A percentile compares a stretch with the other conserved stretches of the same genome.
phyloP scores from a whole-genome alignment of 2,797 vertebrate species.

The Caiman crocodilus region DNA sequence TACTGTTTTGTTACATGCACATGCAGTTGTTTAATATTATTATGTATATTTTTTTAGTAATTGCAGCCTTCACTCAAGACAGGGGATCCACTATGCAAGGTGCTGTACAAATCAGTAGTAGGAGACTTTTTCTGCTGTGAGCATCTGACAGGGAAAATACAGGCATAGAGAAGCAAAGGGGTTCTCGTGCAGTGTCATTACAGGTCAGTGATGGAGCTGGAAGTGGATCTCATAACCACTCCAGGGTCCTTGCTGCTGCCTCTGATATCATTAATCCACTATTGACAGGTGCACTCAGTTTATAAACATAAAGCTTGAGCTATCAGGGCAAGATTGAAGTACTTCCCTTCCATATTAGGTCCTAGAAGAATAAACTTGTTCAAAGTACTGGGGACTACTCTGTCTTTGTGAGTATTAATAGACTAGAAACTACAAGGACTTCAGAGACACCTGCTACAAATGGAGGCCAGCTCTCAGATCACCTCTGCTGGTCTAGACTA shows the following conservation, averaged over 20 bases:
- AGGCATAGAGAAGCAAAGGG: background rate
- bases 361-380: too few relatives aligned
- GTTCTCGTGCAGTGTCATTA: background rate
- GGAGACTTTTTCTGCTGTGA: background rate
- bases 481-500: background rate
- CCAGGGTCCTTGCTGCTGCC: background rate
- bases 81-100: background rate
- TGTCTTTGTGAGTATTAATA: background rate
- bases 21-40: background rate
- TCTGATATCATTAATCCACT: slow-evolving; percentile 35
- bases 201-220: background rate
- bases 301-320: background rate
- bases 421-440: background rate
- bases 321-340: background rate
- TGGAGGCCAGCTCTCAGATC: background rate
- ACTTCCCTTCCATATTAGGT: background rate
- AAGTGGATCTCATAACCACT: background rate
- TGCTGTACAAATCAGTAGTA: background rate
- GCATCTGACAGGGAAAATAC: background rate
- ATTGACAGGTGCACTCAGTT: background rate
- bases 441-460: background rate
- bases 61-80: rapidly evolving
- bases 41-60: slow-evolving; percentile 15
- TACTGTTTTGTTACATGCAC: background rate
- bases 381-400: background rate